Percentiles rank a stretch among this genome's conserved stretches.
Conservation (phyloP, 2,113 vertebrate genomes). For the Ochotona princeps region DNA sequence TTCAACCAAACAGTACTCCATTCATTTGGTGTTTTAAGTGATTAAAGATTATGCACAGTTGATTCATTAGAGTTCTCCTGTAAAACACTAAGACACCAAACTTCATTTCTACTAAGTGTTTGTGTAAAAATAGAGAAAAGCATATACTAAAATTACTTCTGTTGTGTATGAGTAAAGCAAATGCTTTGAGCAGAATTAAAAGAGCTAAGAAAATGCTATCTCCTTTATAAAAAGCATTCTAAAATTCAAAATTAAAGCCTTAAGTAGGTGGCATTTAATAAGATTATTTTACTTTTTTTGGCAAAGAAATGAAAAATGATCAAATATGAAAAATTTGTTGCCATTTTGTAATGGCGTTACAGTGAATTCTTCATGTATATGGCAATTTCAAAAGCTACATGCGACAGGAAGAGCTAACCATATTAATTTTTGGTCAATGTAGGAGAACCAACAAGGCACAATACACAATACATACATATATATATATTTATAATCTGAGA, state of each 20-base stretch:
- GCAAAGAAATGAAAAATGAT: conserved; percentile 27
- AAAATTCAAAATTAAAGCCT: background rate
- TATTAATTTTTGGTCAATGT: conserved; percentile 29
- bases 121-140: background rate
- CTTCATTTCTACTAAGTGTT: background rate
- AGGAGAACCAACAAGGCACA: conserved; percentile 23
- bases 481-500: no score
- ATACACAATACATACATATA: background rate
- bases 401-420: background rate
- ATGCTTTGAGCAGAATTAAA: conserved; percentile 26
- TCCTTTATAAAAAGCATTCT: background rate
- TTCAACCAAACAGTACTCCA: background rate
- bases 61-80: background rate
- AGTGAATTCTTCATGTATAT: conserved; percentile 1
- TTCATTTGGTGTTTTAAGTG: conserved; percentile 10
- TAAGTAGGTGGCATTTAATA: background rate
- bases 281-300: background rate
- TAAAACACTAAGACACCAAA: background rate
- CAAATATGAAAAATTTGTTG: background rate
- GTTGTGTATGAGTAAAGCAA: background rate
- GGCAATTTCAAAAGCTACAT: background rate
- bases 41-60: background rate
- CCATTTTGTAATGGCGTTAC: background rate
- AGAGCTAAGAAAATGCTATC: background rate
- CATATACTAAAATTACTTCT: background rate